Base-by-base conservation (phyloP, 2,797 vertebrate genomes). In the Anguilla obscura region DNA sequence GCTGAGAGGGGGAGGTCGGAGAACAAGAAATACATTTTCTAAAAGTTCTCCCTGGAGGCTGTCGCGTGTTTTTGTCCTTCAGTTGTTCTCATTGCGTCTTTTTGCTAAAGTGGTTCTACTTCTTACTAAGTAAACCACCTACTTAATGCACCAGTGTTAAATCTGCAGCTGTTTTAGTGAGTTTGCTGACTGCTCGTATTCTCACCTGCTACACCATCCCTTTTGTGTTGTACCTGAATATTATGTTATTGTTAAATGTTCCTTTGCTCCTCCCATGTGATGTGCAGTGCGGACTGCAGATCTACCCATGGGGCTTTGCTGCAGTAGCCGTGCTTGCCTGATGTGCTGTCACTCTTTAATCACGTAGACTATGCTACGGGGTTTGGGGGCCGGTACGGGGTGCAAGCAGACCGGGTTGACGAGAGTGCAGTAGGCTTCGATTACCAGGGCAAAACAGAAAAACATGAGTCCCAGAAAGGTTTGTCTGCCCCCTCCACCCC, bases 381-480 rank as follows among this genome's bases (percentile, higher is more conserved):
- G 86, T 99, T 99, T 87, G 98, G 98, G 21, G 98, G 98, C 27
- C 97, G 97, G 33, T 98, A 97, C 0, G 97, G 98, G 1, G 96
- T 97, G 84, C 96, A 97, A 94, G 93, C 95, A 0, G 96, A 97
- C 36, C 95, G 96, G 0, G 97, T 98, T 87, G 97, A 98, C 95
- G 93, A 96, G 95, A 98, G 97, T 88, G 98, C 97, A 0, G 86
- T 98, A 92, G 97, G 97, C 93, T 98, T 97, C 93, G 98, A 98
- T 90, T 98, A 98, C 94, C 97, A 97, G 94, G 96, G 96, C 89
- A 98, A 98, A 95, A 97, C 96, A 0, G 97, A 98, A 92, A 97
- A 98, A 91, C 97, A 98, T 50, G 97, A 98, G 90, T 98, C 97
- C 3, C 97, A 98, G 95, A 98, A 96, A 97, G 97, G 97, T 98